A percentile compares a stretch with the other conserved stretches of the same genome.
Evolutionary conservation across 2,888 invertebrate species (phyloP).

Genomic region (Cenopis cana): DNA sequence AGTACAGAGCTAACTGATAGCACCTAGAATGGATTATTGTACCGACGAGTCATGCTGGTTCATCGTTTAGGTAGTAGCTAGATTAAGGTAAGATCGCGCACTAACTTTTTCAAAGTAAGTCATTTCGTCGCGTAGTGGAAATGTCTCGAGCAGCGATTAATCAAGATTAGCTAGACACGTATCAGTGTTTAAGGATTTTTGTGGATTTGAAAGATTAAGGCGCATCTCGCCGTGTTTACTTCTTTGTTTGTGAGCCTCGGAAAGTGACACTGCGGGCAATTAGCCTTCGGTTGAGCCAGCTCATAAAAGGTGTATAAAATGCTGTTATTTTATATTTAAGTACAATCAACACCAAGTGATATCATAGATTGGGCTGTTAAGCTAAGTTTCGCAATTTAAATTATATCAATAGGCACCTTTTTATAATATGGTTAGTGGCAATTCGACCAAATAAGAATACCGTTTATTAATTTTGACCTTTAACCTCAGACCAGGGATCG

Average conservation of each 20-base stretch:
- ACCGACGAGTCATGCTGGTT: no score
- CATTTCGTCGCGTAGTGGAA: conserved; percentile 40
- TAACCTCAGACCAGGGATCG: no score
- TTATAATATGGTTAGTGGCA: no score
- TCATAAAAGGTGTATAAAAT: conserved; percentile 34
- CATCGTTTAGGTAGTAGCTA: background rate
- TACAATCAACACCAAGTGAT: background rate
- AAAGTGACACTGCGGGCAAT: conserved; percentile 43
- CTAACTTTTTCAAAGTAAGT: conserved; percentile 6
- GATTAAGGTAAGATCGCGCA: background rate
- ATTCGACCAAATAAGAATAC: no score
- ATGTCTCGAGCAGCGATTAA: conserved; percentile 65
- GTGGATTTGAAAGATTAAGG: conserved; percentile 72
- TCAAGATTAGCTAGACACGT: conserved; percentile 73
- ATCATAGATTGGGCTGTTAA: background rate
- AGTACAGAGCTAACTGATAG: no score
- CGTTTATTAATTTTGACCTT: no score
- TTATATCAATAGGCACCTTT: no score
- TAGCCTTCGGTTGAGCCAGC: conserved; percentile 49
- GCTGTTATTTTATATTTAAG: conserved; percentile 8
- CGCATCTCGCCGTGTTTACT: conserved; percentile 50
- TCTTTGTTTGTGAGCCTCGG: conserved; percentile 61
- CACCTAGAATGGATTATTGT: no score
- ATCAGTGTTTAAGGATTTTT: conserved; percentile 74
- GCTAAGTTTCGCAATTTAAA: no score